These are phyloP conservation scores for Bolinopsis microptera DNA, from an alignment of 37 sponge, comb jelly and placozoan genomes.

Conservation along the genomic window DNA sequence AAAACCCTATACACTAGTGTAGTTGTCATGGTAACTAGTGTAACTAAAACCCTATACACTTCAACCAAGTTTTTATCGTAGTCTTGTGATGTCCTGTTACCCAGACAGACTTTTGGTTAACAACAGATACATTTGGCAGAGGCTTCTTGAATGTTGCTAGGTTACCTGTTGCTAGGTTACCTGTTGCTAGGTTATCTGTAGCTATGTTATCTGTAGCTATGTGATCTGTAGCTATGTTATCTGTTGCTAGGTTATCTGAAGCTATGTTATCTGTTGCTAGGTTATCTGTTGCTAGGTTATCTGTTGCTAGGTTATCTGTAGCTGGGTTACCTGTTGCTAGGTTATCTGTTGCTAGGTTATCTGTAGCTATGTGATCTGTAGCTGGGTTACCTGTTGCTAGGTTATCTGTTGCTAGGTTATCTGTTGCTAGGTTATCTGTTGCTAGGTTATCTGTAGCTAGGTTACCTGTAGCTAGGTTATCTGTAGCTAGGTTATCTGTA, in stretches of 20 bases:
- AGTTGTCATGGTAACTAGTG: too few relatives aligned
- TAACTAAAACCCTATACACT: slow-evolving; percentile 40
- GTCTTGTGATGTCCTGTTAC: slow-evolving; percentile 3
- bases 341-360: background rate
- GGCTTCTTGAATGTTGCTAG: background rate
- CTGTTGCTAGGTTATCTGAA: background rate
- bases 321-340: background rate
- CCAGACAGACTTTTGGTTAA: background rate
- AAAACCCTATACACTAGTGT: too few relatives aligned
- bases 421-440: background rate
- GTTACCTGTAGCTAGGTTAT: background rate
- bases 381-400: background rate
- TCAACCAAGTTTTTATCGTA: background rate
- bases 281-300: background rate
- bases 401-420: background rate
- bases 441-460: background rate
- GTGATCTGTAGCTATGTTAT: background rate
- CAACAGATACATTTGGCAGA: background rate
- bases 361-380: background rate
- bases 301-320: background rate
- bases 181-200: background rate
- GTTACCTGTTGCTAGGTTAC: background rate
- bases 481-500: background rate
- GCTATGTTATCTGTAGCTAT: background rate
- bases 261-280: too few relatives aligned